Conservation (phyloP, 37 sponge, comb jelly and placozoan genomes). For the Crambe crambe region DNA sequence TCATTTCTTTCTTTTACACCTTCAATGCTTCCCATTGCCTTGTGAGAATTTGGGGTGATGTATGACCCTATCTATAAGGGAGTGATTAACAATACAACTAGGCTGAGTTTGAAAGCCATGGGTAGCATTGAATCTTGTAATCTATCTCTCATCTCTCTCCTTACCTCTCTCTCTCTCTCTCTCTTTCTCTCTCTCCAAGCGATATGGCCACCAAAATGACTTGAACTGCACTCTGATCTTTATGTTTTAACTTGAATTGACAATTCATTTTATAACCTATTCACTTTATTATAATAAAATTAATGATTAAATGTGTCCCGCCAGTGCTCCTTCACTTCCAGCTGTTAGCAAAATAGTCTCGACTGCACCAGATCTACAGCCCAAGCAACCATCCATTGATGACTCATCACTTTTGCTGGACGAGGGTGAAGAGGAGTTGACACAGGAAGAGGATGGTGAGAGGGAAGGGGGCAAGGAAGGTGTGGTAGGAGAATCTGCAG, state of each 20-base stretch:
- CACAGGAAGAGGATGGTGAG: constrained; percentile 12
- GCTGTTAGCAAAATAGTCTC: constrained; percentile 26
- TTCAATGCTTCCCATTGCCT: constrained; percentile 20
- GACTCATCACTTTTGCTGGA: not conserved
- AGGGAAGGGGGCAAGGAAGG: constrained; percentile 14
- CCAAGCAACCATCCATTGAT: constrained; percentile 6
- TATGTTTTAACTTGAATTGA: not conserved
- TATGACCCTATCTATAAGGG: constrained; percentile 17
- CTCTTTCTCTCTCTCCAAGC: no score
- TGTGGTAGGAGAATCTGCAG: constrained; percentile 37
- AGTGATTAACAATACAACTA: constrained; percentile 9
- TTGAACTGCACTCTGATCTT: constrained; percentile 11
- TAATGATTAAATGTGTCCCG: not conserved
- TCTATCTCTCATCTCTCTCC: no score
- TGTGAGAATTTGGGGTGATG: not conserved
- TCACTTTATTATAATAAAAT: not conserved
- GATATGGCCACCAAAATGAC: not conserved
- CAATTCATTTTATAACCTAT: not conserved
- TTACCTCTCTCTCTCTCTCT: no score
- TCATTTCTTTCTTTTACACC: constrained; percentile 56
- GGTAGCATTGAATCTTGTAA: no score
- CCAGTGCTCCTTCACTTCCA: constrained; percentile 11
- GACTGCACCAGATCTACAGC: constrained; percentile 37
- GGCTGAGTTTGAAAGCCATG: constrained; percentile 18
- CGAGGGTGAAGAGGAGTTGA: constrained; percentile 11